Percentiles rank a stretch among this genome's conserved stretches.
These are phyloP conservation scores for Sylvia atricapilla DNA, from an alignment of 2,113 vertebrate species.

Conservation along the genomic window DNA sequence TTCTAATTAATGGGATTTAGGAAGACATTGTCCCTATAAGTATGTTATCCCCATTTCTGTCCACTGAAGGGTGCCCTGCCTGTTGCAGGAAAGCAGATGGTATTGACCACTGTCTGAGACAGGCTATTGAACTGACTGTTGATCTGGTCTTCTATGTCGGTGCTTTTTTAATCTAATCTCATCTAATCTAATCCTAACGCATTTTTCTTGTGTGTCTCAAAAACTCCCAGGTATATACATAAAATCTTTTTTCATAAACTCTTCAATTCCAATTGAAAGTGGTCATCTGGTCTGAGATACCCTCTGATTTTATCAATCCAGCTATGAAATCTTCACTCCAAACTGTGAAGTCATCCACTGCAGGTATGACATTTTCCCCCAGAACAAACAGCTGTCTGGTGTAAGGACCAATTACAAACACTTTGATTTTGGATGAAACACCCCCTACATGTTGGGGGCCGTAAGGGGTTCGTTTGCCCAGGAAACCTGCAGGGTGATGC, in stretches of 20 bases:
- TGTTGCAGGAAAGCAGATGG: background rate
- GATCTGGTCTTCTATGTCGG: background rate
- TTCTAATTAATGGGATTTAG: slow-evolving; percentile 49
- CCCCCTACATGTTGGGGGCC: fast-evolving
- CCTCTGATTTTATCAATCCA: background rate
- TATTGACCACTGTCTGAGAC: slow-evolving; percentile 31
- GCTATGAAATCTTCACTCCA: background rate
- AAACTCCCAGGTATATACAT: background rate
- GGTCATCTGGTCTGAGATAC: background rate
- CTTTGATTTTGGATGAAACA: background rate
- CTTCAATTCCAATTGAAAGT: background rate
- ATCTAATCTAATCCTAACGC: background rate
- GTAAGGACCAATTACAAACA: background rate
- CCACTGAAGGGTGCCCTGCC: slow-evolving; percentile 2
- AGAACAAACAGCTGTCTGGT: background rate
- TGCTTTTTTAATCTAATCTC: background rate
- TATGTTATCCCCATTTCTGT: slow-evolving; percentile 14
- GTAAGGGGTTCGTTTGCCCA: background rate
- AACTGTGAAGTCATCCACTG: background rate
- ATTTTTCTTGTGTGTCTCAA: background rate
- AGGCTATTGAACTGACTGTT: background rate
- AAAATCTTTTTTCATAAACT: background rate
- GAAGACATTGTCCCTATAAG: background rate
- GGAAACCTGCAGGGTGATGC: background rate
- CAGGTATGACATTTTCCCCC: background rate